Percentiles rank a stretch among this genome's conserved stretches.
Evolutionary conservation across 2,888 invertebrate genomes (phyloP).

Genomic region (Autographa pulchrina): DNA sequence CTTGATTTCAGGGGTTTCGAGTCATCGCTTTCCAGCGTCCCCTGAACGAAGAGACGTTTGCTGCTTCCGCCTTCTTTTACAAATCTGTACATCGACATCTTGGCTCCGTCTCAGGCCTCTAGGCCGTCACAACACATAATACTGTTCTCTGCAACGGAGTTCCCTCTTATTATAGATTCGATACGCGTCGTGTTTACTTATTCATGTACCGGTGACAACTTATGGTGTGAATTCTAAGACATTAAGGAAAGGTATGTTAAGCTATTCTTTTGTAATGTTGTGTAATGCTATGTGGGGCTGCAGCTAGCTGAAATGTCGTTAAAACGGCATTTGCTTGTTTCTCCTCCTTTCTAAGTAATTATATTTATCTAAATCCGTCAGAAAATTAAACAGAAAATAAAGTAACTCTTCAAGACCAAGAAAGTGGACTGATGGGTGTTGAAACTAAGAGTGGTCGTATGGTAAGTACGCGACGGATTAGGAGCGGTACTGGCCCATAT

Average conservation of each 20-base stretch:
- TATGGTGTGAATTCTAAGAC: conserved; percentile 59
- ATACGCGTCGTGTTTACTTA: conserved; percentile 70
- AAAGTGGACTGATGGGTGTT: conserved; percentile 68
- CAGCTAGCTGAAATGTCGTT: conserved; percentile 20
- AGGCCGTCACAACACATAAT: conserved; percentile 79
- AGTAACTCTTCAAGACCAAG: conserved; percentile 49
- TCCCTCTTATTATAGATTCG: conserved; percentile 81
- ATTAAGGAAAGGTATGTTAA: conserved; percentile 56
- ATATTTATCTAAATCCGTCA: no score
- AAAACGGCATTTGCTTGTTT: conserved; percentile 20
- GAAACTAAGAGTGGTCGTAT: conserved; percentile 70
- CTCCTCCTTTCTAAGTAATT: not conserved
- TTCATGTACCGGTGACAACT: conserved; percentile 66
- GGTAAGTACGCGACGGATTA: conserved; percentile 71
- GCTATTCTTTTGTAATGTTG: conserved; percentile 44
- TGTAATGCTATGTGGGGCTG: conserved; percentile 28
- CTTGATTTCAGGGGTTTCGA: conserved; percentile 87
- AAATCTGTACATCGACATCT: conserved; percentile 94
- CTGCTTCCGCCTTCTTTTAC: conserved; percentile 91
- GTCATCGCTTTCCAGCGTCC: conserved; percentile 91
- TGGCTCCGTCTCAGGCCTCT: conserved; percentile 75
- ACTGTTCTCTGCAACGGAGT: conserved; percentile 73
- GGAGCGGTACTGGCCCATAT: conserved; percentile 67
- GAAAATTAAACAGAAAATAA: not conserved
- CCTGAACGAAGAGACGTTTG: conserved; percentile 94